Evolutionary conservation across 2,797 vertebrate genomes (phyloP).

Genomic region (Potorous gilbertii): DNA sequence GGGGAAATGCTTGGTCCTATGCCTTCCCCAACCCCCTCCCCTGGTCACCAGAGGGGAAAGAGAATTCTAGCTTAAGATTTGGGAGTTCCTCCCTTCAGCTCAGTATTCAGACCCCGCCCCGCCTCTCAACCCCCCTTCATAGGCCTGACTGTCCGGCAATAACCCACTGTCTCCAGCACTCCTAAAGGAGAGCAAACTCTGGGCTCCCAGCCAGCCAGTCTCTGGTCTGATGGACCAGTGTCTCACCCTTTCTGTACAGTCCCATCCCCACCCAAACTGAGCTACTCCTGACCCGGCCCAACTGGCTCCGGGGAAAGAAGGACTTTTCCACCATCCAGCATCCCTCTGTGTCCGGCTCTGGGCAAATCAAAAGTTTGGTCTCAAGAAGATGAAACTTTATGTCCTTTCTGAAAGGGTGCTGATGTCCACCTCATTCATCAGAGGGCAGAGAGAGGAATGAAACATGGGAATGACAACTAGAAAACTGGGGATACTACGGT

Average conservation of each 20-base stretch:
- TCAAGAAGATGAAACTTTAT: neutral
- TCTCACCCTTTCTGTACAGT: neutral
- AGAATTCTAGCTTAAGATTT: neutral
- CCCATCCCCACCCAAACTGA: neutral
- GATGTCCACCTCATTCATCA: neutral
- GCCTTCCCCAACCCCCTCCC: neutral
- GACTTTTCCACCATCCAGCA: neutral
- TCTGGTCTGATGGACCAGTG: neutral
- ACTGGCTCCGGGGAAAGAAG: neutral
- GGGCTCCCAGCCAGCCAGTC: neutral
- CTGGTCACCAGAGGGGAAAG: neutral
- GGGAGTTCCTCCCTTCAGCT: neutral
- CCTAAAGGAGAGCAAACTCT: neutral
- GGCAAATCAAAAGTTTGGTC: neutral
- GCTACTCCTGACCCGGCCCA: neutral
- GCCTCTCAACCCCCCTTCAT: neutral
- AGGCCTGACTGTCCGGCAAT: neutral
- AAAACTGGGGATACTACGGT: neutral
- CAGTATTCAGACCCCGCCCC: neutral
- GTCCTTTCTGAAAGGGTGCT: neutral
- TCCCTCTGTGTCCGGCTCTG: neutral
- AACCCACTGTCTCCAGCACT: neutral
- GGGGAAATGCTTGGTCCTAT: neutral
- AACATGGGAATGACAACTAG: neutral
- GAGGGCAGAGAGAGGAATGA: neutral